Evolutionary conservation across 2,888 invertebrate species (phyloP).

Genomic region (Latrodectus hesperus): DNA sequence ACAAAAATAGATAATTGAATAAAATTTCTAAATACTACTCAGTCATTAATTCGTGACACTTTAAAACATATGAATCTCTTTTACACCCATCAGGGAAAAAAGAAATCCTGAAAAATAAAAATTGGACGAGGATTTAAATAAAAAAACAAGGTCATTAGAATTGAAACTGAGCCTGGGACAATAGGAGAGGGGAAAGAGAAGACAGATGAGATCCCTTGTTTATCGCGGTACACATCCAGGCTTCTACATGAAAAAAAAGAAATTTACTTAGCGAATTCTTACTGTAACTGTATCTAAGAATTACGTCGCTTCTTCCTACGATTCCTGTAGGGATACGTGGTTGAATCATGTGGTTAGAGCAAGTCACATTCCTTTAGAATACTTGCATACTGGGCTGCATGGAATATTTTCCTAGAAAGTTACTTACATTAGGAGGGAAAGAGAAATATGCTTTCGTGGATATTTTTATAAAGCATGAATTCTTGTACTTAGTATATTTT

Average conservation of each 20-base stretch:
- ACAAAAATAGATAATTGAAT: too few relatives aligned
- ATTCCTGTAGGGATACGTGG: background rate
- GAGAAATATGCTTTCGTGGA: too few relatives aligned
- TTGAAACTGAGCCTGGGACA: constrained; percentile 21
- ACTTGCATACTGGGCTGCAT: background rate
- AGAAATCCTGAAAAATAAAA: too few relatives aligned
- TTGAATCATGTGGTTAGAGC: background rate
- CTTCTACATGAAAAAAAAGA: background rate
- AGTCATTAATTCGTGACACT: too few relatives aligned
- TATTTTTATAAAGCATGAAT: too few relatives aligned
- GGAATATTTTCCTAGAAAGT: too few relatives aligned
- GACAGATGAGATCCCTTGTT: background rate
- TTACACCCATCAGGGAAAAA: too few relatives aligned
- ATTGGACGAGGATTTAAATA: background rate
- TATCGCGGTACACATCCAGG: constrained; percentile 6
- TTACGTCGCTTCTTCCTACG: background rate
- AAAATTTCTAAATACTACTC: too few relatives aligned
- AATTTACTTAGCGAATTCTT: background rate
- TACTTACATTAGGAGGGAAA: too few relatives aligned
- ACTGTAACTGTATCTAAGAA: background rate
- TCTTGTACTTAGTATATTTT: too few relatives aligned
- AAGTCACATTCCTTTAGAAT: background rate
- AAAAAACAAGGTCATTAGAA: constrained; percentile 16
- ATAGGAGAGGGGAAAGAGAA: constrained; percentile 13
- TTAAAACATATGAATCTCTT: too few relatives aligned